Conservation (phyloP, 2,113 vertebrate species). For the Ursus arctos region DNA sequence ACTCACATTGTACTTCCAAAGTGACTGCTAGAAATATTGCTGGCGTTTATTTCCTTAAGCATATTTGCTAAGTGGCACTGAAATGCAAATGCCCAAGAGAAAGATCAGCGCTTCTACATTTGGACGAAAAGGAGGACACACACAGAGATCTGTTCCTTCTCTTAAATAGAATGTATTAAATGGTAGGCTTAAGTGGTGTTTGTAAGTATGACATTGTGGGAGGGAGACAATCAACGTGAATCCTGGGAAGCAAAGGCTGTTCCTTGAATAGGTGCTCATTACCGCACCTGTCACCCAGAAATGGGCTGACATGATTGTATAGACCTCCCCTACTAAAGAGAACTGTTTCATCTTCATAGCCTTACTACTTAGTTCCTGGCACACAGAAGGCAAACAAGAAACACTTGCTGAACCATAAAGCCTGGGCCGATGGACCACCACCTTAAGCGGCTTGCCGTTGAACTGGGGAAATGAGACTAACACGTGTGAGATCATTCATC, state of each 20-base stretch:
- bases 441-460: not conserved
- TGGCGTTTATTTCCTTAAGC: slow-evolving; percentile 75
- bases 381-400: slow-evolving; percentile 36
- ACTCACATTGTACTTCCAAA: slow-evolving; percentile 82
- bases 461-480: not conserved
- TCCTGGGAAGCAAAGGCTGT: slow-evolving; percentile 46
- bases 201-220: slow-evolving; percentile 63
- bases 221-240: slow-evolving; percentile 65
- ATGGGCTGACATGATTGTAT: not conserved
- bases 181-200: slow-evolving; percentile 54
- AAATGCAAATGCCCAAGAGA: slow-evolving; percentile 76
- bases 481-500: not conserved
- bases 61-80: slow-evolving; percentile 82
- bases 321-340: not conserved
- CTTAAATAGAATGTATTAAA: slow-evolving; percentile 69
- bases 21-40: slow-evolving; percentile 74
- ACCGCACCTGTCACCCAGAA: slow-evolving; percentile 42
- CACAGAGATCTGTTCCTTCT: slow-evolving; percentile 76
- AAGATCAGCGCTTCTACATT: slow-evolving; percentile 78
- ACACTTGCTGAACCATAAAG: not conserved
- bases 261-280: slow-evolving; percentile 49
- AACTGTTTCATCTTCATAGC: not conserved
- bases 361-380: slow-evolving; percentile 16
- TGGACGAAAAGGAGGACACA: slow-evolving; percentile 79
- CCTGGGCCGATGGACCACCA: not conserved